These are phyloP conservation scores for Oithona nana DNA, from an alignment of 2,888 invertebrate species.

Conservation along the genomic window DNA sequence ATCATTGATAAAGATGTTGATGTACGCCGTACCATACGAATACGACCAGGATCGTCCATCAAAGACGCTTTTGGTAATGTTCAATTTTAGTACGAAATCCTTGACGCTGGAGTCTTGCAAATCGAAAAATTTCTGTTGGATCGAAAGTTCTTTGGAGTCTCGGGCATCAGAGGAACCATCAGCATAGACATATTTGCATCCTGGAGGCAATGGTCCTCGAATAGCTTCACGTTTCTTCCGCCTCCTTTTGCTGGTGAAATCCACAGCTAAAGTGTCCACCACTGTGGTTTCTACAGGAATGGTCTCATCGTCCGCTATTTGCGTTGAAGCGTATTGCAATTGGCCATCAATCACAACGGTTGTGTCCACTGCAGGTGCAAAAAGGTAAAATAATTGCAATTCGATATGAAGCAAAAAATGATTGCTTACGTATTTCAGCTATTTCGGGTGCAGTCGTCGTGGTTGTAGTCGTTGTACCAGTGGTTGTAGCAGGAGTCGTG, in stretches of 20 bases:
- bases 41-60: not conserved
- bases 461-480: not conserved
- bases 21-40: not conserved
- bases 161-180: not conserved
- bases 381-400: not conserved
- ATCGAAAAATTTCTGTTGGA: conserved; percentile 4
- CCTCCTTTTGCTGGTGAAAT: not conserved
- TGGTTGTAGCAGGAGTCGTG: not conserved
- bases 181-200: not conserved
- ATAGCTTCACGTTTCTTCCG: not conserved
- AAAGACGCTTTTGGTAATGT: not conserved
- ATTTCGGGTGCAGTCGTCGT: not conserved
- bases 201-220: not conserved
- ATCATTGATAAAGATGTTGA: conserved; percentile 6
- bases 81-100: not conserved
- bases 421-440: not conserved
- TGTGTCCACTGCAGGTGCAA: not conserved
- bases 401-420: not conserved
- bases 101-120: not conserved
- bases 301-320: not conserved
- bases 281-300: not conserved
- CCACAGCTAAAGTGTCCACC: not conserved
- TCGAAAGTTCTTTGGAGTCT: not conserved
- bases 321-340: not conserved
- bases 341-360: not conserved